Base-by-base conservation (phyloP, 2,797 vertebrate species). In the Coluber constrictor region DNA sequence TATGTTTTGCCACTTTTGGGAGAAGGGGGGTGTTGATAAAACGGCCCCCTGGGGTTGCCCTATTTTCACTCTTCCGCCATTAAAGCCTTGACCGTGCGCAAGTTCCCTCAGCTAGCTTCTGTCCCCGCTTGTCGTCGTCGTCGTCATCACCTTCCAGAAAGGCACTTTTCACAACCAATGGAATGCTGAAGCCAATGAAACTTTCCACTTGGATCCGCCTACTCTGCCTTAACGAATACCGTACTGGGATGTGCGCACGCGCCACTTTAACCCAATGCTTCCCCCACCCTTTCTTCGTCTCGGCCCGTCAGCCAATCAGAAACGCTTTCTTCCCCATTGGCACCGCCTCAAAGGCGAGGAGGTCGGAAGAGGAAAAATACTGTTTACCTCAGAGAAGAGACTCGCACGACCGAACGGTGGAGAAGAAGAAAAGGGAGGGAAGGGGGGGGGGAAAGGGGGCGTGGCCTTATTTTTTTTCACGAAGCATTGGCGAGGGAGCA, bases 281-380 rank as follows among this genome's bases (percentile, higher is more conserved):
- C 92, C 20, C 92, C 18, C 94, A 93, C 90, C 47, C 1, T 8
- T 55, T 92, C 43, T 23, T 2, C 9, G 4, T 25, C 0, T 0
- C 1, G 0, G 90, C 57, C 0, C 0, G 0, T 2, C 29, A 15
- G 57, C 96, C 96, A 97, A 96, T 96, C 92, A 90, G 16, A 9
- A 57, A 18, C 0, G 16, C 0, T 55, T 3, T 5, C 29, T 20
- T 43, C 51, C 86, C 74, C 66, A 3, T 5, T 37, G 32, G 70
- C 70, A 74, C 70, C n/a, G 16, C 70, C 70, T 37, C 13, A 32
- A 92, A 63, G 90, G 90, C 74, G 88, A 87, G 16, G 63, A 4
- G 27, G 43, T 55, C 23, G 10, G 57, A 54, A 47, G 15, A 32
- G 25, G 59, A 29, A 87, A 32, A 87, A 32, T 61, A 63, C 32